A percentile compares a stretch with the other conserved stretches of the same genome.
phyloP scores from a whole-genome alignment of 2,888 invertebrate species.

The Polyploca ridens region DNA sequence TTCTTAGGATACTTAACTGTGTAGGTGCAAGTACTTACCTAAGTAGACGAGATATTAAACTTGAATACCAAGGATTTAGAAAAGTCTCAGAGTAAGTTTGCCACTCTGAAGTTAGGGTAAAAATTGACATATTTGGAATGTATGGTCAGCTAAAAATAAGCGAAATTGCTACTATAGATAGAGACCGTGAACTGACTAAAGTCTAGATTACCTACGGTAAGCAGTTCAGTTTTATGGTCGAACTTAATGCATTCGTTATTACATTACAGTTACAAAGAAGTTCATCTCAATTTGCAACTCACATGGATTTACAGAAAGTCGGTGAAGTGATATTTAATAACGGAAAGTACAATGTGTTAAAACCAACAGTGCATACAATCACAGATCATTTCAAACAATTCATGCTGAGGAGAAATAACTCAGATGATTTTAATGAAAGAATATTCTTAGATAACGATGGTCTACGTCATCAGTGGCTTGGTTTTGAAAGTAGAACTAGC shows the following conservation, averaged over 20 bases:
- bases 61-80: too few species aligned
- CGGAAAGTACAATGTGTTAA: slow-evolving; percentile 61
- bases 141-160: too few species aligned
- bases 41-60: too few species aligned
- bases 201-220: too few species aligned
- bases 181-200: too few species aligned
- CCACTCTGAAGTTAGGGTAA: too few species aligned
- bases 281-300: slow-evolving; percentile 43
- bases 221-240: too few species aligned
- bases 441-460: slow-evolving; percentile 64
- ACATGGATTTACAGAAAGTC: slow-evolving; percentile 64
- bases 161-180: too few species aligned
- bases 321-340: slow-evolving; percentile 50
- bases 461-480: slow-evolving; percentile 64
- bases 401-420: slow-evolving; percentile 41
- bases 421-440: slow-evolving; percentile 34
- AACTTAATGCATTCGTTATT: slow-evolving; percentile 11
- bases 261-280: slow-evolving; percentile 34
- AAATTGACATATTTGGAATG: too few species aligned
- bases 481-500: slow-evolving; percentile 38
- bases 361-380: slow-evolving; percentile 53
- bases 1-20: too few species aligned
- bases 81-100: too few species aligned
- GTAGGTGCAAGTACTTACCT: too few species aligned
- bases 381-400: slow-evolving; percentile 61